Conservation (phyloP, 2,888 invertebrate genomes). For the Callyntrura sp. region DNA sequence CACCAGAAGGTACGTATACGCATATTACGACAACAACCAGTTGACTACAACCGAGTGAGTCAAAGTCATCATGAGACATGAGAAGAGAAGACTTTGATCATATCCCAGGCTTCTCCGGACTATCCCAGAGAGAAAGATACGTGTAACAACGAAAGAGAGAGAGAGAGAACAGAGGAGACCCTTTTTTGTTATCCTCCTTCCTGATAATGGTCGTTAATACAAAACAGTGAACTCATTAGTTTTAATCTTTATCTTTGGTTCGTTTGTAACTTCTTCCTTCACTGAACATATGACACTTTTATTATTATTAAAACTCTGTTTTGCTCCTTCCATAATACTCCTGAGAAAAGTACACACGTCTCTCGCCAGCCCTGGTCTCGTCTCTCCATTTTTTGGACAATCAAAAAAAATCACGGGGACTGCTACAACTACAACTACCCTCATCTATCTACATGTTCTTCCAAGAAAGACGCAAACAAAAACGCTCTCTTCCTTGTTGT, state of each 20-base stretch:
- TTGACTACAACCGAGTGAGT: too few relatives aligned
- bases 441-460: slow-evolving; percentile 35
- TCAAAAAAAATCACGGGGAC: slow-evolving; percentile 28
- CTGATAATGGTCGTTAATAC: slow-evolving; percentile 68
- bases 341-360: slow-evolving; percentile 61
- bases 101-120: not conserved
- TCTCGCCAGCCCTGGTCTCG: too few relatives aligned
- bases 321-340: slow-evolving; percentile 63
- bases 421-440: too few relatives aligned
- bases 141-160: too few relatives aligned
- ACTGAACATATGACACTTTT: slow-evolving; percentile 76
- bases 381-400: slow-evolving; percentile 40
- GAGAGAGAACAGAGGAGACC: slow-evolving; percentile 13
- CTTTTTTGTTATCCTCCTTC: slow-evolving; percentile 24
- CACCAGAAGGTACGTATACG: slow-evolving; percentile 33
- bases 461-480: slow-evolving; percentile 70
- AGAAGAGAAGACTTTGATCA: not conserved
- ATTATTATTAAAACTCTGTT: slow-evolving; percentile 49
- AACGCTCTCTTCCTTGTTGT: slow-evolving; percentile 42
- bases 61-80: too few relatives aligned
- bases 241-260: slow-evolving; percentile 78
- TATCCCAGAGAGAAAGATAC: not conserved
- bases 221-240: slow-evolving; percentile 77
- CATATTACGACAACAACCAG: not conserved
- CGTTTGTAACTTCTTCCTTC: slow-evolving; percentile 49